Percentiles rank a stretch among this genome's conserved stretches.
Evolutionary conservation across 2,113 vertebrate species (phyloP).

Genomic region (Tor tambroides): DNA sequence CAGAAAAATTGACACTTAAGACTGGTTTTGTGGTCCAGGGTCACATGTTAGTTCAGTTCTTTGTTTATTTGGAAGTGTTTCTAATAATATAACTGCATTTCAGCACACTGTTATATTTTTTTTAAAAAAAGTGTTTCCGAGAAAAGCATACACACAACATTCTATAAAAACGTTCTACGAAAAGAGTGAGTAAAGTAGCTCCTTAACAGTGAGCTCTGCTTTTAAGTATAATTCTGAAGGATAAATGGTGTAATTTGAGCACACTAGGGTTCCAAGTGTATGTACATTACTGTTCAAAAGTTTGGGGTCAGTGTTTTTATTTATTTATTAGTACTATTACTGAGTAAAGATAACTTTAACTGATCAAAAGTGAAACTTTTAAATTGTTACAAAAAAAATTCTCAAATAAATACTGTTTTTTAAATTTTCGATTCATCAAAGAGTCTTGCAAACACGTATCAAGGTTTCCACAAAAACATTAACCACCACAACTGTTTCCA

Average conservation of each 20-base stretch:
- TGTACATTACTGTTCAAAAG: neutral
- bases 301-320: neutral
- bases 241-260: neutral
- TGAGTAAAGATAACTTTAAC: too few relatives aligned
- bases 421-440: too few relatives aligned
- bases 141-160: neutral
- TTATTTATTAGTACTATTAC: too few relatives aligned
- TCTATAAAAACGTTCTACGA: neutral
- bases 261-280: neutral
- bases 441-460: too few relatives aligned
- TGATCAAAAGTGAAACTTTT: too few relatives aligned
- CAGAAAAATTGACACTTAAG: too few relatives aligned
- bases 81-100: neutral
- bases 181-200: neutral
- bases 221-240: constrained; percentile 1
- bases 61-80: neutral
- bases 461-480: too few relatives aligned
- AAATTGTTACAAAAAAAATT: too few relatives aligned
- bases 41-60: neutral
- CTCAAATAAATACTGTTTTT: too few relatives aligned
- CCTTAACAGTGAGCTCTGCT: neutral
- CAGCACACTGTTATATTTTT: neutral
- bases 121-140: neutral
- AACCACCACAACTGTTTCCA: too few relatives aligned
- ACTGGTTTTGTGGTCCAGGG: too few relatives aligned